Conservation (phyloP, 1,140 invertebrate species). For the Polypedilum pembai region DNA sequence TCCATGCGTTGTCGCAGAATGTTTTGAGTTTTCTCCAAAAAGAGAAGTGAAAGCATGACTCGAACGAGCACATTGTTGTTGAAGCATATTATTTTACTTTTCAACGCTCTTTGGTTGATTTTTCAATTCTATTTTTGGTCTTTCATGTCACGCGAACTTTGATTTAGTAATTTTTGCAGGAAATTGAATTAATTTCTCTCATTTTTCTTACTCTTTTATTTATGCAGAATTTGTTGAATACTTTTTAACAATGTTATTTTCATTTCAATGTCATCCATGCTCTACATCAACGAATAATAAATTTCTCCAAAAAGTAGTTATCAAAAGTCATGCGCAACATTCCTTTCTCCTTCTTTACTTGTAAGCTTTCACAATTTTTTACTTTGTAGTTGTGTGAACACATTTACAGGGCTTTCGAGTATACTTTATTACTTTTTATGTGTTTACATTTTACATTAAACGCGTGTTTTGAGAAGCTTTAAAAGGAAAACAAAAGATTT, state of each 20-base stretch:
- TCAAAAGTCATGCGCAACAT: not conserved
- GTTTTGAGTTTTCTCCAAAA: not conserved
- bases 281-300: conserved; percentile 7
- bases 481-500: too few species aligned
- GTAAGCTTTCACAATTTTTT: not conserved
- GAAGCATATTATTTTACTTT: not conserved
- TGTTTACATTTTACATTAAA: not conserved
- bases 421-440: not conserved
- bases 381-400: conserved; percentile 3
- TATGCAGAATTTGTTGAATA: not conserved
- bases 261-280: conserved; percentile 11
- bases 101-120: not conserved
- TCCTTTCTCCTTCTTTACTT: not conserved
- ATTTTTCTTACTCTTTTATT: not conserved
- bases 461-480: not conserved
- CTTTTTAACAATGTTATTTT: not conserved
- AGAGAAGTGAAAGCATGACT: not conserved
- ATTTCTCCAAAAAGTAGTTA: not conserved
- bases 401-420: not conserved
- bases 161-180: too few species aligned
- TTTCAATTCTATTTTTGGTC: not conserved
- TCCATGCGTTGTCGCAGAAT: conserved; percentile 1
- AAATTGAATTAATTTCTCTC: not conserved
- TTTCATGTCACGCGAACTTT: not conserved
- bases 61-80: not conserved